Conservation (phyloP, 2,113 vertebrate genomes). For the Morone saxatilis region DNA sequence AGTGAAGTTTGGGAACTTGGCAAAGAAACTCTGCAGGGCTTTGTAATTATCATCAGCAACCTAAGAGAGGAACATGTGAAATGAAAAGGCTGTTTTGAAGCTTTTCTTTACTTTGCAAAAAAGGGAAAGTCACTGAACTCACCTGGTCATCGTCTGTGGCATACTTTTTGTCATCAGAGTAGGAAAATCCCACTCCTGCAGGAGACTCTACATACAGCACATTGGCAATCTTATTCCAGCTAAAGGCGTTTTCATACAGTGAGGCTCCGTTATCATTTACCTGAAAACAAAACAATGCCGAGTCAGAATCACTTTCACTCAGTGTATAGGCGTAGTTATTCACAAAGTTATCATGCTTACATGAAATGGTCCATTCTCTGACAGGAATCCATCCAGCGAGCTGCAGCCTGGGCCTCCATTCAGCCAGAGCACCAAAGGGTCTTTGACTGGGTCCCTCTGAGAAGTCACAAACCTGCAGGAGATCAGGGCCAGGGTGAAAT, state of each 20-base stretch:
- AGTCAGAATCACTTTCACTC: background rate
- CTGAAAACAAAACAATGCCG: constrained; percentile 46
- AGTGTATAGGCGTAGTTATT: background rate
- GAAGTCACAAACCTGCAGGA: constrained; percentile 85
- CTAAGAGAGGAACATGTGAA: constrained; percentile 51
- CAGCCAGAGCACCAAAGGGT: constrained; percentile 86
- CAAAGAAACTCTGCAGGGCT: constrained; percentile 84
- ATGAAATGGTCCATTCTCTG: constrained; percentile 86
- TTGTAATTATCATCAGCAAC: constrained; percentile 85
- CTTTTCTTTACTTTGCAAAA: background rate
- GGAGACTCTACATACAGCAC: constrained; percentile 85
- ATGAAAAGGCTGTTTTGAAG: background rate
- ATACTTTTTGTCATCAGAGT: constrained; percentile 81
- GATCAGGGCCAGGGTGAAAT: background rate
- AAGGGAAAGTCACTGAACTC: background rate
- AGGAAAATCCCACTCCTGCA: constrained; percentile 87
- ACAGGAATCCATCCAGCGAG: constrained; percentile 85
- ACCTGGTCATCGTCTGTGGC: constrained; percentile 82
- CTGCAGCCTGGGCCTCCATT: constrained; percentile 88
- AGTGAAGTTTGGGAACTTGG: constrained; percentile 85
- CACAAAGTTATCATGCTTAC: constrained; percentile 58
- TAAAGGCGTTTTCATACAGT: constrained; percentile 83
- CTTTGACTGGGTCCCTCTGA: constrained; percentile 79
- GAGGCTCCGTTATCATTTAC: constrained; percentile 81
- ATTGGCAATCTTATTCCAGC: constrained; percentile 86